Conservation (phyloP, 2,888 invertebrate species). For the Tipula confusa region DNA sequence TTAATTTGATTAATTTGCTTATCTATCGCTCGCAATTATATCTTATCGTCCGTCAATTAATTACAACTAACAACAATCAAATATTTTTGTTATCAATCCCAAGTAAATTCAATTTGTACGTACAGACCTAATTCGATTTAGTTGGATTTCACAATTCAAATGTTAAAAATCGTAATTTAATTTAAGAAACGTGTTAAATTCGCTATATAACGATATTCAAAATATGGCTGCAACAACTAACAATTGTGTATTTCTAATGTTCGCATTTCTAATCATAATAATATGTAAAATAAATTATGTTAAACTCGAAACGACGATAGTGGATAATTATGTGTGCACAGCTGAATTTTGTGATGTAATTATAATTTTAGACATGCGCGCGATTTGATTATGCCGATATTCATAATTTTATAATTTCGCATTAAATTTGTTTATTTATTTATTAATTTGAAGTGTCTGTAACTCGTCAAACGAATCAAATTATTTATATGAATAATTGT, state of each 20-base stretch:
- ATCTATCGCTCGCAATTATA: neutral
- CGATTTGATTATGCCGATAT: neutral
- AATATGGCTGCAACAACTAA: neutral
- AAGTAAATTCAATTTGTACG: neutral
- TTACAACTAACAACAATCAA: neutral
- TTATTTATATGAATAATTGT: neutral
- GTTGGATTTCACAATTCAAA: neutral
- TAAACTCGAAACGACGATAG: neutral
- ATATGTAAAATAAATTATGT: neutral
- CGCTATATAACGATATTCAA: neutral
- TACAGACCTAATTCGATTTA: neutral
- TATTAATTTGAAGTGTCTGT: no score
- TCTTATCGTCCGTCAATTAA: neutral
- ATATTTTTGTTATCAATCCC: neutral
- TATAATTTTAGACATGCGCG: neutral
- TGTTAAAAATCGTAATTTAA: neutral
- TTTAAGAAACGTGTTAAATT: neutral
- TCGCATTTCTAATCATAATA: neutral
- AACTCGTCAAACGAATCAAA: neutral
- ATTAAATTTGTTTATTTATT: neutral
- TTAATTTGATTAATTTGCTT: neutral
- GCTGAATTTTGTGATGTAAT: constrained; percentile 21
- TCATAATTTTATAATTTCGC: neutral
- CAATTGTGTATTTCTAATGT: neutral
- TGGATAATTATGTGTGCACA: constrained; percentile 1